Base-by-base conservation (phyloP, 2,113 vertebrate species). In the Perca schrenkii region DNA sequence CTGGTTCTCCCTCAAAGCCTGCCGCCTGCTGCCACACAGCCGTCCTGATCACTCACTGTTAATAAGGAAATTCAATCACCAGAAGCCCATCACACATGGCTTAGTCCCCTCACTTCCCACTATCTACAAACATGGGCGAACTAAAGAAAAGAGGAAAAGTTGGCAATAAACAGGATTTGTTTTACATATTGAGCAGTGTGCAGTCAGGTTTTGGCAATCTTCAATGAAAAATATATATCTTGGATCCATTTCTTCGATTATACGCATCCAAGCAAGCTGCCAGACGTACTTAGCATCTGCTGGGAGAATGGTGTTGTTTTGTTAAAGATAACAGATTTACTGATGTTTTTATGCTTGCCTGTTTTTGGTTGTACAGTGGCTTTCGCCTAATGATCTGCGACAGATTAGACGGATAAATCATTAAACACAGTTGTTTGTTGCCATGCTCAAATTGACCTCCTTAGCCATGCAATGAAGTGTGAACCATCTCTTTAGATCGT, bases 381-480 rank as follows among this genome's bases (percentile, higher is more conserved):
- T 49, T 74, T 78, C n/a, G 84, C 79, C 70, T 94, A 90, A 93
- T 90, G 89, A 88, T 91, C 82, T 90, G 86, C 84, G 53, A 90
- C 89, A 83, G 89, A 92, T 93, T 90, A 94, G 82, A 77, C 68
- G 70, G 86, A 92, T 93, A 91, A 92, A 94, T 92, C 89, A 91
- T 92, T 88, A 89, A 81, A 90, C 75, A 86, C 83, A 86, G 73
- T 79, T 56, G 79, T 75, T 85, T 85, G 74, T 87, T 93, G 85
- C 88, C 81, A 77, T 86, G 53, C 63, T 87, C 54, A 88, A 89
- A 91, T 85, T 89, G 92, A 94, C 90, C 93, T 92, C 83, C 86
- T 90, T 89, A 90, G 85, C 83, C 67, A 74, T 52, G 70, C 84
- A 82, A 25, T 63, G 61, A 67, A 88, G 87, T 82, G 87, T 82